Evolutionary conservation across 2,888 invertebrate genomes (phyloP).

Genomic region (Iselma pallidipennis): DNA sequence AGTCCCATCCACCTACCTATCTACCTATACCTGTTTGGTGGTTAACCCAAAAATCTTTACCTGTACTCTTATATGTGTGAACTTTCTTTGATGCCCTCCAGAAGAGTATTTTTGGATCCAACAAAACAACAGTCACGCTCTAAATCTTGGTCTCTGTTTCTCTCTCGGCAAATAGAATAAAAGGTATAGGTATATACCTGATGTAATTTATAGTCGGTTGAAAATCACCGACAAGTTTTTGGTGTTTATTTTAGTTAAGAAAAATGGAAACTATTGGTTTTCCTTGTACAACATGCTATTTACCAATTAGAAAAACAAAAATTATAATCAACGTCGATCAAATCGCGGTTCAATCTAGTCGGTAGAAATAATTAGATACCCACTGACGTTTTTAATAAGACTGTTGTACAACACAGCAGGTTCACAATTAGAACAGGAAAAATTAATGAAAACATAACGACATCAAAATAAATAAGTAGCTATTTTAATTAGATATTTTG

Average conservation of each 20-base stretch:
- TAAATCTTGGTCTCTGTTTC: conserved; percentile 11
- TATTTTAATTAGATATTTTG: not conserved
- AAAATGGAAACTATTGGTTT: not conserved
- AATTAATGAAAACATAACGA: not conserved
- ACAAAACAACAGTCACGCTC: conserved; percentile 5
- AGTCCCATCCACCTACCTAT: conserved; percentile 16
- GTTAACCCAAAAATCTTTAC: conserved; percentile 3
- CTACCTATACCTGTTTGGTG: too few species aligned
- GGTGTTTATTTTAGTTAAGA: not conserved
- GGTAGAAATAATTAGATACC: conserved; percentile 1
- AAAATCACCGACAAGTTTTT: not conserved
- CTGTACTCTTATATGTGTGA: not conserved
- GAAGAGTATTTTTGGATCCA: not conserved
- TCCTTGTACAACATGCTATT: not conserved
- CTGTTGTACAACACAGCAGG: not conserved
- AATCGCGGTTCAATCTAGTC: not conserved
- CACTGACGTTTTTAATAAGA: not conserved
- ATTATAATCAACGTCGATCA: not conserved
- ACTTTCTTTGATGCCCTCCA: conserved; percentile 1
- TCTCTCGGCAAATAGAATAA: conserved; percentile 2
- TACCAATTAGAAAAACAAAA: not conserved
- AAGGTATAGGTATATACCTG: not conserved
- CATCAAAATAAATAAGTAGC: not conserved
- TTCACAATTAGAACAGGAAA: too few species aligned
- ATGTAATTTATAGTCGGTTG: not conserved